Evolutionary conservation across 2,797 vertebrate species (phyloP), one percentile per base, ranked within the genome.

Genomic region (Ptychadena robeensis): DNA sequence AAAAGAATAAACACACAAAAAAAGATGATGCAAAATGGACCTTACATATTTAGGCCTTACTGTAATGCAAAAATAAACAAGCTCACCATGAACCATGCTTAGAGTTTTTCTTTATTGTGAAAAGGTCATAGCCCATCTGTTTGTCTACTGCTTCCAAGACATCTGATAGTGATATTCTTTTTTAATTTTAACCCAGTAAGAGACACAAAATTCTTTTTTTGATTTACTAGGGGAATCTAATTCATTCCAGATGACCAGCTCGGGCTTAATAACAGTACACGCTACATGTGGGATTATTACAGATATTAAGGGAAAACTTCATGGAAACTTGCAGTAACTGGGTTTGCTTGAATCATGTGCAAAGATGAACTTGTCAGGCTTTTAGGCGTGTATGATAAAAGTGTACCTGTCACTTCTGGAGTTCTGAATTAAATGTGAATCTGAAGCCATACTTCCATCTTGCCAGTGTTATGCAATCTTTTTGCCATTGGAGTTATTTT

Each of bases 91-190:
- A 76, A 87, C 86, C 79, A 89, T 79, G 86, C 87, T 85, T 83
- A 44, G 86, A 84, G 68, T 89, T 86, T 80, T 81, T 77, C 87
- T 89, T 88, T 89, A 85, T 85, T 88, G 87, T 74, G 67, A 87
- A 87, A 82, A 83, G 87, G 87, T 90, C 89, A 85, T 64, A 83
- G 85, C 82, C 86, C 87, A 90, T 89, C 88, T 89, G 88, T 67
- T 87, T 85, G 80, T 83, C 80, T 37, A 81, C 87, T 80, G 86
- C 84, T 86, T 88, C 77, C 85, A 87, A 86, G 86, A 89, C 89
- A 90, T 89, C 88, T 92, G 91, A 91, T 87, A 87, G 85, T 70
- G 88, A 90, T 90, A 88, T 83, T 87, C 66, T 77, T 85, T 68
- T 80, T 86, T 87, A 88, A 90, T 90, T 80, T 85, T 88, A 90